phyloP scores from a whole-genome alignment of 2,797 vertebrate species.

The Chelonia mydas region DNA sequence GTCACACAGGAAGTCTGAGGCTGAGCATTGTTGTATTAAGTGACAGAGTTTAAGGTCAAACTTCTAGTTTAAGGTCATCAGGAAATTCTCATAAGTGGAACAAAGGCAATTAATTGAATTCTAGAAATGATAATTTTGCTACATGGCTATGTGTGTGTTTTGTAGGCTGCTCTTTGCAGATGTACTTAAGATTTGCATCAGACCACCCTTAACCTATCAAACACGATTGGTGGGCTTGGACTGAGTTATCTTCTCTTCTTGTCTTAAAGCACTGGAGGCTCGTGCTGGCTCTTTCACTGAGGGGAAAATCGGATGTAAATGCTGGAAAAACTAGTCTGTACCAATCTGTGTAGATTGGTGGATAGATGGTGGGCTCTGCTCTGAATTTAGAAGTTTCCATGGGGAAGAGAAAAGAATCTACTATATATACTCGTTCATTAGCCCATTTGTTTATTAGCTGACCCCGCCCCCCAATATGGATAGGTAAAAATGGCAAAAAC shows the following conservation, averaged over 20 bases:
- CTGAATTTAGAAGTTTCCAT: background rate
- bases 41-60: background rate
- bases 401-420: too few species aligned
- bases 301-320: background rate
- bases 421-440: too few species aligned
- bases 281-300: background rate
- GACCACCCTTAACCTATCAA: background rate
- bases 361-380: background rate
- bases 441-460: too few species aligned
- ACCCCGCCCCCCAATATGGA: too few species aligned
- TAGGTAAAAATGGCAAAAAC: too few species aligned
- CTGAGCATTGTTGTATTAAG: background rate
- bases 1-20: background rate
- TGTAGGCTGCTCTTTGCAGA: background rate
- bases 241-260: background rate
- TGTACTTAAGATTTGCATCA: background rate
- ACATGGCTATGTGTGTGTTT: background rate
- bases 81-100: background rate
- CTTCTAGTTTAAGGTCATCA: background rate
- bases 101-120: background rate
- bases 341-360: background rate
- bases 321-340: background rate
- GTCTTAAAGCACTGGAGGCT: background rate
- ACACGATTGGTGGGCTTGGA: background rate
- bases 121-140: background rate